Base-by-base conservation (phyloP, 2,888 invertebrate genomes). In the Ectemnius continuus region DNA sequence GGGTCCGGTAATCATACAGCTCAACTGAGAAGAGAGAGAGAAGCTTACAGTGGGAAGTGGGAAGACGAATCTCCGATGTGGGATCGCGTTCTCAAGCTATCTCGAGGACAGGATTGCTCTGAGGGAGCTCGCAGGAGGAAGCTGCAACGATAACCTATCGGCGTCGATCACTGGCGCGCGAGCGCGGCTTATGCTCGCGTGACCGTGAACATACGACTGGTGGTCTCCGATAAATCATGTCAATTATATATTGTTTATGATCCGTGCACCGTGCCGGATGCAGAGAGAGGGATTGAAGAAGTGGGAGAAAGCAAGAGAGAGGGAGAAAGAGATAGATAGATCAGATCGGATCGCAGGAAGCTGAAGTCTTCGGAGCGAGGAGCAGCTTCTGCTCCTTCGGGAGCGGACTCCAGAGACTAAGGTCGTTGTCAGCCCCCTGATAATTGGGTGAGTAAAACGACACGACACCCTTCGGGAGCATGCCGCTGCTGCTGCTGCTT, bases 241-340 rank as follows among this genome's bases (percentile, higher is more conserved):
- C 88, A 89, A 89, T 89, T 89, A 89, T 88, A 85, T 85, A 88
- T 88, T 87, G 87, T 89, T 89, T 89, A 89, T 88, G 88, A 89
- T 88, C 84, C 74, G 70, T 61, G 59, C 58, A 60, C 58, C 13
- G 62, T 28, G 36, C 36, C 36, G 36, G 36, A 36, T 61, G 59
- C 58, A 6, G 52, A 48, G 48, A 18, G 26, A 20, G 23, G 23
- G 23, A 3, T 23, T 23, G 2, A 23, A 2, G 23, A 2, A 23
- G 23, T 3, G 2, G 23, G 13, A 16, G 23, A 47, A 28, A 68
- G 13, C 23, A 23, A 14, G 18, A 65, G 62, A 60, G 28, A 18
- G 4, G 26, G 61, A 46, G 2, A 20, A 2, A 36, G 36, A 59
- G 52, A 64, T 56, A 18, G 61, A 47, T 46, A 76, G 73, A 70